Evolutionary conservation across 92 coral and sea anemone genomes (phyloP), one percentile per base, ranked within the genome.

Genomic region (Epizoanthus stellaris): DNA sequence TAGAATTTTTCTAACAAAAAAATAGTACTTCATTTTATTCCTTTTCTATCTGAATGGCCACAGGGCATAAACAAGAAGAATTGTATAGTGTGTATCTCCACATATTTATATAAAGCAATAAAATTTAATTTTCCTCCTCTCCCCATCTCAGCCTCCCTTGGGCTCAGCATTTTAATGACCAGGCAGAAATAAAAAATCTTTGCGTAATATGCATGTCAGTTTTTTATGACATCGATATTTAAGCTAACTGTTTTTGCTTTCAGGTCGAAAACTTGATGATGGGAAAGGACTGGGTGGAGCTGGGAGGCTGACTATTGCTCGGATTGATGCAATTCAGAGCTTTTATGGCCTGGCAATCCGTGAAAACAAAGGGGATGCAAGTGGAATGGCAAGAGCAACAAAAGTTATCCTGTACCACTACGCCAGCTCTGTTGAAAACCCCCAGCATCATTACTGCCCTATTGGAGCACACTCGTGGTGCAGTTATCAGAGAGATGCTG

Each of bases 311-410:
- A 91, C 91, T 13, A 15, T 71, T 2, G 65, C 39, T 11, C 39
- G 85, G 15, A 81, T 88, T 67, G 89, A 88, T 45, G 57, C 87
- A 5, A 84, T 91, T 2, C 94, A 87, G 67, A 84, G 73, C 70
- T 90, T 87, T 14, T 90, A 87, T 73, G 93, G 91, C n/a, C n/a
- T n/a, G n/a, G n/a, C n/a, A n/a, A 73, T 82, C 4, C 67, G 87
- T 36, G 66, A 82, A 7, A 89, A 89, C 43, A 65, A 80, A 66
- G 89, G 89, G 5, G 70, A 87, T 57, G 81, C 91, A 7, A 83
- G 83, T 43, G 85, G 80, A 0, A 90, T 90, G 93, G 57, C 90
- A 7, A 82, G 60, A 25, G 88, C 90, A 2, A 86, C 86, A 1
- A 57, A 47, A 17, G 93, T 90, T 7, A 90, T 86, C n/a, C 39